phyloP scores from a whole-genome alignment of 2,113 vertebrate genomes.

The Corynorhinus townsendii region DNA sequence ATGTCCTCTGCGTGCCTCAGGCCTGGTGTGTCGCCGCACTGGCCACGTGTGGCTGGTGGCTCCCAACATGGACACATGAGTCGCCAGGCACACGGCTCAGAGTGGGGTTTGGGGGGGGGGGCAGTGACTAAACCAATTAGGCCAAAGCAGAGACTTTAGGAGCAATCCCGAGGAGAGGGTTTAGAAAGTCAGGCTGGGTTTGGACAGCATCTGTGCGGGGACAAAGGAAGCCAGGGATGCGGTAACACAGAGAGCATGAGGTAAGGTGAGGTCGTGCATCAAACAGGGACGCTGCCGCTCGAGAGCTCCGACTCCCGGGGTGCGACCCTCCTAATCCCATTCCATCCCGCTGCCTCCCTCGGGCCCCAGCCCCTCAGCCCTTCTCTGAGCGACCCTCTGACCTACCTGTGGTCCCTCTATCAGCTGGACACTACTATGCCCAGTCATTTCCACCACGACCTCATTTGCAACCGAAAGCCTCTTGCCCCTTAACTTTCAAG shows the following conservation, averaged over 20 bases:
- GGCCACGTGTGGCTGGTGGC: not conserved
- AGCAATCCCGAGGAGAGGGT: not conserved
- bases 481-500: not conserved
- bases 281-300: not conserved
- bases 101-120: not conserved
- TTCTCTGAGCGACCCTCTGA: not conserved
- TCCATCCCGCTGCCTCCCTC: accelerated
- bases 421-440: not conserved
- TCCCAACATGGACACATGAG: accelerated
- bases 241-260: not conserved
- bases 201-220: not conserved
- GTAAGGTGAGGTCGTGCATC: not conserved
- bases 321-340: accelerated
- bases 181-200: not conserved
- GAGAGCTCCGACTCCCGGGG: not conserved
- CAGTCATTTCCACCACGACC: not conserved
- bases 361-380: not conserved
- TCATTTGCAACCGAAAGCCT: not conserved
- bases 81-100: not conserved
- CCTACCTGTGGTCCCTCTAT: not conserved
- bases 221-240: not conserved
- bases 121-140: not conserved
- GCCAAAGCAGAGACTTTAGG: not conserved
- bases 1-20: not conserved
- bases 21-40: accelerated